These are phyloP conservation scores for Tineola bisselliella DNA, from an alignment of 2,888 invertebrate genomes.

Conservation along the genomic window DNA sequence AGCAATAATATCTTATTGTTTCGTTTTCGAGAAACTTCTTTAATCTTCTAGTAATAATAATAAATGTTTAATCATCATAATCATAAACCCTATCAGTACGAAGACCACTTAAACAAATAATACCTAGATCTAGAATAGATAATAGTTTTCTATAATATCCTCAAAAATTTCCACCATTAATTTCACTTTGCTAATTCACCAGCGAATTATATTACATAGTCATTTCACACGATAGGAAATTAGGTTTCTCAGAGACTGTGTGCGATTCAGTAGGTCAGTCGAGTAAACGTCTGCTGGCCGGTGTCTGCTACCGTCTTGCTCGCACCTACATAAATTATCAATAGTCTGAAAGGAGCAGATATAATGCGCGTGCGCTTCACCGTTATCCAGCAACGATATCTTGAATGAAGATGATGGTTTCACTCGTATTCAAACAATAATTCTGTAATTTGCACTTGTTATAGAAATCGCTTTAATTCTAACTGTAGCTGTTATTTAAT, in stretches of 20 bases:
- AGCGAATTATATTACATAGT: slow-evolving; percentile 40
- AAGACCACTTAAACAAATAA: no score
- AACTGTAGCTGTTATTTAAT: no score
- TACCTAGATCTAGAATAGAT: no score
- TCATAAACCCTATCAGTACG: no score
- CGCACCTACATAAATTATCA: slow-evolving; percentile 15
- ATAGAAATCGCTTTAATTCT: no score
- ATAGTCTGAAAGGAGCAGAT: slow-evolving; percentile 26
- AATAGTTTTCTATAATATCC: no score
- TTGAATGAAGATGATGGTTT: slow-evolving; percentile 68
- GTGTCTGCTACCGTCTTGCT: slow-evolving; percentile 39
- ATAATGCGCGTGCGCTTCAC: slow-evolving; percentile 49
- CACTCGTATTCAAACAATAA: slow-evolving; percentile 65
- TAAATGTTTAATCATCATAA: no score
- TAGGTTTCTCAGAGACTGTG: slow-evolving; percentile 69
- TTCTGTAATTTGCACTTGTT: slow-evolving; percentile 36
- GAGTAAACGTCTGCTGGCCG: slow-evolving; percentile 59
- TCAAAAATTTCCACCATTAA: no score
- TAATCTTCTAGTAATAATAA: no score
- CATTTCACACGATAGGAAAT: slow-evolving; percentile 60
- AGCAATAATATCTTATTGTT: no score
- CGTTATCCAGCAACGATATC: slow-evolving; percentile 65
- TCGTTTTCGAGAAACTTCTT: no score
- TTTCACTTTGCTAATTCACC: slow-evolving; percentile 39
- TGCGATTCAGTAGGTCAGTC: slow-evolving; percentile 65